A percentile compares a stretch with the other conserved stretches of the same genome.
These are phyloP conservation scores for Cerastis rubricosa DNA, from an alignment of 2,888 invertebrate species.

Conservation along the genomic window DNA sequence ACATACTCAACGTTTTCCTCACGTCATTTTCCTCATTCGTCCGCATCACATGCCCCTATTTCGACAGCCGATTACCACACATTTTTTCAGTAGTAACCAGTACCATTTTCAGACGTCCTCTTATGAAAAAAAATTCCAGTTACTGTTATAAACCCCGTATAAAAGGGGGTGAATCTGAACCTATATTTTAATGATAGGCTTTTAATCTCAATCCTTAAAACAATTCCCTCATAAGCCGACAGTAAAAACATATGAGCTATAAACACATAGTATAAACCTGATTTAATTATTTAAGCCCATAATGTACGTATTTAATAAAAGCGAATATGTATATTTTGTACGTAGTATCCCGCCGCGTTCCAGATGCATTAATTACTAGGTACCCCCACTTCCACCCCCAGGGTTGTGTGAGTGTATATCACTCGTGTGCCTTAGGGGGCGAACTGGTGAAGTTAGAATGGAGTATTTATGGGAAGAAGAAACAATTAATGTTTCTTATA, in stretches of 20 bases:
- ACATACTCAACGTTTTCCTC: no score
- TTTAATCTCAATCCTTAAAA: background rate
- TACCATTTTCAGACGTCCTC: no score
- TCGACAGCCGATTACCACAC: no score
- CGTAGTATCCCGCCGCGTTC: constrained; percentile 34
- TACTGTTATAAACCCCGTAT: background rate
- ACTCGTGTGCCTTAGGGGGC: constrained; percentile 31
- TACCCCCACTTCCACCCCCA: constrained; percentile 11
- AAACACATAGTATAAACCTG: background rate
- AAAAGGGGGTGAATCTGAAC: background rate
- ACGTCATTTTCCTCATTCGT: no score
- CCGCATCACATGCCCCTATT: no score
- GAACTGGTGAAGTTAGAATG: constrained; percentile 17
- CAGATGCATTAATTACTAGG: constrained; percentile 64
- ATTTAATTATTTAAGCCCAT: constrained; percentile 52
- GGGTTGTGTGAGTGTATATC: constrained; percentile 30
- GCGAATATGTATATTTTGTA: constrained; percentile 18
- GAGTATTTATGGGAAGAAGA: constrained; percentile 4
- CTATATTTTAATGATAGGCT: background rate
- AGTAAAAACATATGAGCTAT: background rate
- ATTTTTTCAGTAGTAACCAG: no score
- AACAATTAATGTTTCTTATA: constrained; percentile 3
- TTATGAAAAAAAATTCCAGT: no score
- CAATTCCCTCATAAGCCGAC: background rate
- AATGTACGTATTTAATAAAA: constrained; percentile 30